Evolutionary conservation across 2,797 vertebrate species (phyloP).

Genomic region (Amphiprion clarkii): DNA sequence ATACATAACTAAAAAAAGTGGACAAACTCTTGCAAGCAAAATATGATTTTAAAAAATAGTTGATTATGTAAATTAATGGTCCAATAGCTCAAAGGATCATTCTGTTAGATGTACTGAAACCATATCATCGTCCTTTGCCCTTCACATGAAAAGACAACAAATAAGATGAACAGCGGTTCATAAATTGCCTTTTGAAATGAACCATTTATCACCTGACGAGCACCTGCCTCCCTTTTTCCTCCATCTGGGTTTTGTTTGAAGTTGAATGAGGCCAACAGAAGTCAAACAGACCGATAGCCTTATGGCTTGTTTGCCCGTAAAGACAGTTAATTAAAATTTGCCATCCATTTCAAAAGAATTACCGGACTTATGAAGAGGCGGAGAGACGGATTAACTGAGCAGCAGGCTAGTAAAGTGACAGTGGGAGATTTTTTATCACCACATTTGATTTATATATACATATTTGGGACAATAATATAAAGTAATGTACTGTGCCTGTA

Average conservation of each 20-base stretch:
- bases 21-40: too few species aligned
- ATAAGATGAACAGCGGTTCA: conserved; percentile 26
- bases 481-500: too few species aligned
- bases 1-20: too few species aligned
- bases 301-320: conserved; percentile 53
- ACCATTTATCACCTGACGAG: conserved; percentile 48
- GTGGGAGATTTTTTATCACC: too few species aligned
- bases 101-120: neutral
- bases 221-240: conserved; percentile 58
- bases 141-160: neutral
- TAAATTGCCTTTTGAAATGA: conserved; percentile 44
- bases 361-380: conserved; percentile 21
- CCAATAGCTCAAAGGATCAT: neutral
- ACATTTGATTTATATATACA: too few species aligned
- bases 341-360: conserved; percentile 29
- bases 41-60: too few species aligned
- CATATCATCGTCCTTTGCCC: neutral
- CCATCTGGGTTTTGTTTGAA: conserved; percentile 74
- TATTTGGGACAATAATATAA: neutral
- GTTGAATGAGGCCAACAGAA: conserved; percentile 53
- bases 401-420: neutral
- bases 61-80: neutral
- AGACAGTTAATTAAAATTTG: conserved; percentile 69
- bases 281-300: conserved; percentile 51
- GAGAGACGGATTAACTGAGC: neutral